Conservation (phyloP, 2,888 invertebrate genomes). For the Aspidapion aeneum region DNA sequence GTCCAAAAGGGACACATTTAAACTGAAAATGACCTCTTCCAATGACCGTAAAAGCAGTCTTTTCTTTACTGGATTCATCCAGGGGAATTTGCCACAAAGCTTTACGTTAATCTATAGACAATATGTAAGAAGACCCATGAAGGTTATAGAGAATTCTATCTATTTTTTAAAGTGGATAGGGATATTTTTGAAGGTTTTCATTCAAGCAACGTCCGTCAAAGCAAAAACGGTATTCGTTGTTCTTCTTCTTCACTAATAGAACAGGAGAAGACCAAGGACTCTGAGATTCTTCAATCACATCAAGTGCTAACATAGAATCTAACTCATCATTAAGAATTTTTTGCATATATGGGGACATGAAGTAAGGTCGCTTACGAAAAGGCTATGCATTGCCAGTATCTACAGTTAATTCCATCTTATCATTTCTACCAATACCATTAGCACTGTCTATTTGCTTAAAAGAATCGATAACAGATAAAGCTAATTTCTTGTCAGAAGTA, state of each 20-base stretch:
- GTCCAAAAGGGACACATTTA: too few species aligned
- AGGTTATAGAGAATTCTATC: slow-evolving; percentile 19
- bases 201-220: slow-evolving; percentile 18
- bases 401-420: slow-evolving; percentile 13
- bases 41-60: slow-evolving; percentile 36
- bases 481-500: too few species aligned
- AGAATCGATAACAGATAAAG: slow-evolving; percentile 10
- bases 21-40: slow-evolving; percentile 33
- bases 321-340: slow-evolving; percentile 18
- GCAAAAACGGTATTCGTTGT: slow-evolving; percentile 15
- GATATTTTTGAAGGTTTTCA: slow-evolving; percentile 16
- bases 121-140: slow-evolving; percentile 4
- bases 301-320: slow-evolving; percentile 18
- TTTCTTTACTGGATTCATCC: slow-evolving; percentile 20
- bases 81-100: slow-evolving; percentile 19
- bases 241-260: slow-evolving; percentile 22
- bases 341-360: slow-evolving; percentile 20
- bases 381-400: slow-evolving; percentile 16
- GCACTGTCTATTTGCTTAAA: slow-evolving; percentile 14
- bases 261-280: slow-evolving; percentile 18
- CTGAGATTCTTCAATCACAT: slow-evolving; percentile 14
- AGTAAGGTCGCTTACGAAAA: slow-evolving; percentile 10
- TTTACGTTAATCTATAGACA: slow-evolving; percentile 20
- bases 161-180: slow-evolving; percentile 16
- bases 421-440: slow-evolving; percentile 13